Evolutionary conservation across 2,113 vertebrate species (phyloP).

Genomic region (Dasyurus viverrinus): DNA sequence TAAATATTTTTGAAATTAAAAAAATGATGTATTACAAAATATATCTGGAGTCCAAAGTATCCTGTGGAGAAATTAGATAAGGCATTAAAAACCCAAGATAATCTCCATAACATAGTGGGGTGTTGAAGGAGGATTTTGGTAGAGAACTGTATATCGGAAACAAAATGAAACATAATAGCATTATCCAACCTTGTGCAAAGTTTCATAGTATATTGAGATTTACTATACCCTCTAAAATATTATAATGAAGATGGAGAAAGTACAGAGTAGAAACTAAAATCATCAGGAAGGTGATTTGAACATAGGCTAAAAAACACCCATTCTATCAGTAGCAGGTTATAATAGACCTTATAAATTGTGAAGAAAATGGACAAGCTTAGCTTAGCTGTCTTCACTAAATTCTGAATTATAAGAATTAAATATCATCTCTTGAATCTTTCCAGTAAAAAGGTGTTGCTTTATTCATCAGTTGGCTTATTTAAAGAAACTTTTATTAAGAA

Average conservation of each 20-base stretch:
- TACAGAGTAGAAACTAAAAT: slow-evolving; percentile 42
- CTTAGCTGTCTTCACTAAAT: neutral
- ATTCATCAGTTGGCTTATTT: slow-evolving; percentile 29
- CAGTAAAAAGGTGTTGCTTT: slow-evolving; percentile 33
- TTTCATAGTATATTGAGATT: neutral
- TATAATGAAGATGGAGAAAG: slow-evolving; percentile 26
- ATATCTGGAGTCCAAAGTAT: too few species aligned
- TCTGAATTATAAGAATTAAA: neutral
- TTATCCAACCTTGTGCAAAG: neutral
- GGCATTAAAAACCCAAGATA: neutral
- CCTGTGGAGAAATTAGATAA: too few species aligned
- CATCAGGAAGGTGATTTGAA: neutral
- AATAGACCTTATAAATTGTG: slow-evolving; percentile 12
- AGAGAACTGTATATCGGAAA: neutral
- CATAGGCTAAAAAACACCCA: neutral
- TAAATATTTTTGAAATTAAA: too few species aligned
- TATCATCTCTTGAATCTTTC: slow-evolving; percentile 3
- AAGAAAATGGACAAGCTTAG: slow-evolving; percentile 8
- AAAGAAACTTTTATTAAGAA: neutral
- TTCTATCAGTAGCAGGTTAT: neutral
- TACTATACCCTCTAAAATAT: slow-evolving; percentile 4
- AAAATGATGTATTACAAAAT: too few species aligned
- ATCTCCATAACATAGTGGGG: neutral
- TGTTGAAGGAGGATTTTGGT: neutral
- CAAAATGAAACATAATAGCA: neutral